Conservation (phyloP, 2,113 vertebrate species). For the Cygnus buccinator region DNA sequence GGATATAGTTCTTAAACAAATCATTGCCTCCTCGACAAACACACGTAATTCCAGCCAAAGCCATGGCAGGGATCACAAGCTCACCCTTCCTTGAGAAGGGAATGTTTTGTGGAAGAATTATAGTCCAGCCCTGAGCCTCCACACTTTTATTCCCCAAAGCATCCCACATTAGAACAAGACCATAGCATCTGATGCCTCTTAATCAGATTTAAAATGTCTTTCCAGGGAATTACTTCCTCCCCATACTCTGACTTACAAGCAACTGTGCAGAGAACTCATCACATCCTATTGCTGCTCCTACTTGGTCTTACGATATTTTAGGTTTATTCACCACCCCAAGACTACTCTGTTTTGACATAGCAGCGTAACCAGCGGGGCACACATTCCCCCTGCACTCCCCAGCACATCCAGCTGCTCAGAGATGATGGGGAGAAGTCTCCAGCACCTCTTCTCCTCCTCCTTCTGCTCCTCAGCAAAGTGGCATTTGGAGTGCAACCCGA, state of each 20-base stretch:
- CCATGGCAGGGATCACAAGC: not conserved
- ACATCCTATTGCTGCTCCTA: not conserved
- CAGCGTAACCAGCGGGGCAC: not conserved
- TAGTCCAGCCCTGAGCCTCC: not conserved
- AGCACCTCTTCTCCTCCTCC: not conserved
- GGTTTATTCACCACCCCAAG: not conserved
- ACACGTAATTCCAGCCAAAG: not conserved
- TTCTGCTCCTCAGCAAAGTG: not conserved
- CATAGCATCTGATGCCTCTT: not conserved
- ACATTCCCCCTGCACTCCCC: not conserved
- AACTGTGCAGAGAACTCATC: fast-evolving
- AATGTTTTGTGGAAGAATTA: not conserved
- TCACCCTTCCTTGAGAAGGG: not conserved
- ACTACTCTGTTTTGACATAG: too few species aligned
- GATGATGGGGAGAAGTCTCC: not conserved
- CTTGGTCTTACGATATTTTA: fast-evolving
- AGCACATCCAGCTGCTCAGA: fast-evolving
- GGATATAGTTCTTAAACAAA: not conserved
- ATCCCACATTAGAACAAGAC: not conserved
- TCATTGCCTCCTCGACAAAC: not conserved
- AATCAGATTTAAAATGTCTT: not conserved
- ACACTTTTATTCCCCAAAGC: not conserved
- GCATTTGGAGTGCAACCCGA: not conserved
- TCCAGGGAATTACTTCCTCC: not conserved
- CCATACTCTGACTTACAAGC: fast-evolving